Evolutionary conservation across 2,888 invertebrate genomes (phyloP).

Genomic region (Apodemia hepburni): DNA sequence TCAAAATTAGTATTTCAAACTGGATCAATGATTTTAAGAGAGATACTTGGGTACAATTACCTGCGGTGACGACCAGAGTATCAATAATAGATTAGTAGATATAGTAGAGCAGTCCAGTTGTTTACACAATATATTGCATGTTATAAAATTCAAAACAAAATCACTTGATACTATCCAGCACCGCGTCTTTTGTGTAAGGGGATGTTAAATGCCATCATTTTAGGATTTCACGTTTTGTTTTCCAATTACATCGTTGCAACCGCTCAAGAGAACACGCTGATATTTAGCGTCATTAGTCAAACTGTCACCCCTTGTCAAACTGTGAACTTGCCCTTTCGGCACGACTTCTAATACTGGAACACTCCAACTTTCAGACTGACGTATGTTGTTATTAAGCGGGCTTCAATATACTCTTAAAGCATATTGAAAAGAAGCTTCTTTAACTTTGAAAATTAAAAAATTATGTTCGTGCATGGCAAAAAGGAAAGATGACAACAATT

Average conservation of each 20-base stretch:
- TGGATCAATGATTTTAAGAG: no score
- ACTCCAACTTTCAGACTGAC: slow-evolving; percentile 37
- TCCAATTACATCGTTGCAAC: slow-evolving; percentile 30
- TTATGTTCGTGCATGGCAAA: no score
- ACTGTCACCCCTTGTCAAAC: slow-evolving; percentile 75
- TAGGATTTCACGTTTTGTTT: slow-evolving; percentile 28
- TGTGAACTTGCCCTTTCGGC: slow-evolving; percentile 57
- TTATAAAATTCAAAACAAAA: not conserved
- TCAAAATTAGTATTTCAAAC: no score
- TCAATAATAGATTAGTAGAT: no score
- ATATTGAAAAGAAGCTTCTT: not conserved
- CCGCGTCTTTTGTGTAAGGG: not conserved
- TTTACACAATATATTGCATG: no score
- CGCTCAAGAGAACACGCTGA: slow-evolving; percentile 50
- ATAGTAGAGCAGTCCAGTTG: no score
- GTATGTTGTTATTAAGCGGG: slow-evolving; percentile 58
- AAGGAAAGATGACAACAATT: no score
- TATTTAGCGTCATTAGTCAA: slow-evolving; percentile 69
- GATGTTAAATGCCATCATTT: slow-evolving; percentile 3
- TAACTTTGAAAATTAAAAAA: not conserved
- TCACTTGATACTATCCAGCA: not conserved
- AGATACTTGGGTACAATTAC: no score
- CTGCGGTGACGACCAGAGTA: no score
- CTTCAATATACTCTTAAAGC: slow-evolving; percentile 1
- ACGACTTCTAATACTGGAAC: slow-evolving; percentile 50